phyloP scores from a whole-genome alignment of 64 coral and sea anemone genomes.

The Acropora tenuis region DNA sequence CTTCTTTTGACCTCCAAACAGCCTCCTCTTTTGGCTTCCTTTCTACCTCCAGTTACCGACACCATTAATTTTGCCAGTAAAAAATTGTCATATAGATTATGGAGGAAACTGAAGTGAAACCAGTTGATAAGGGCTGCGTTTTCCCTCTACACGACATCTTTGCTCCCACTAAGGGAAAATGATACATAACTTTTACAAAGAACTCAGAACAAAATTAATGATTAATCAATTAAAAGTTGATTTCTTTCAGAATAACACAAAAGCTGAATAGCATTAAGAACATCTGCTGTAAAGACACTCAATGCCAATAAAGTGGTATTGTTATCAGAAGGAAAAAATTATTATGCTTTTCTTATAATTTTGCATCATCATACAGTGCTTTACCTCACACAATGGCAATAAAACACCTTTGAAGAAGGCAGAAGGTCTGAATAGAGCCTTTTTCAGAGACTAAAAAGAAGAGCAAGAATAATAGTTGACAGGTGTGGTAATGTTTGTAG shows the following conservation, averaged over 20 bases:
- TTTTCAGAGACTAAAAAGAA: conserved; percentile 81
- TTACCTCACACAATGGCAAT: conserved; percentile 88
- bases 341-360: neutral
- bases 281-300: neutral
- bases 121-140: too few relatives aligned
- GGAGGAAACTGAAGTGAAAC: too few relatives aligned
- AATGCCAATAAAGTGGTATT: neutral
- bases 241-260: neutral
- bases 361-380: neutral
- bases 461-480: neutral
- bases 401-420: conserved; percentile 97
- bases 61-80: too few relatives aligned
- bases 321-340: too few relatives aligned
- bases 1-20: too few relatives aligned
- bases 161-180: too few relatives aligned
- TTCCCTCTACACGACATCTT: too few relatives aligned
- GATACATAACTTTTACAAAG: too few relatives aligned
- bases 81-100: too few relatives aligned
- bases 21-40: too few relatives aligned
- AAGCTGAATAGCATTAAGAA: neutral
- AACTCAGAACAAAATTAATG: neutral
- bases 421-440: conserved; percentile 97
- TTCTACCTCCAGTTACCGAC: too few relatives aligned
- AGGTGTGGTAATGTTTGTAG: neutral
- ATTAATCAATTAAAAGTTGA: neutral